Evolutionary conservation across 2,888 invertebrate genomes (phyloP).

Genomic region (Eurytoma californica): DNA sequence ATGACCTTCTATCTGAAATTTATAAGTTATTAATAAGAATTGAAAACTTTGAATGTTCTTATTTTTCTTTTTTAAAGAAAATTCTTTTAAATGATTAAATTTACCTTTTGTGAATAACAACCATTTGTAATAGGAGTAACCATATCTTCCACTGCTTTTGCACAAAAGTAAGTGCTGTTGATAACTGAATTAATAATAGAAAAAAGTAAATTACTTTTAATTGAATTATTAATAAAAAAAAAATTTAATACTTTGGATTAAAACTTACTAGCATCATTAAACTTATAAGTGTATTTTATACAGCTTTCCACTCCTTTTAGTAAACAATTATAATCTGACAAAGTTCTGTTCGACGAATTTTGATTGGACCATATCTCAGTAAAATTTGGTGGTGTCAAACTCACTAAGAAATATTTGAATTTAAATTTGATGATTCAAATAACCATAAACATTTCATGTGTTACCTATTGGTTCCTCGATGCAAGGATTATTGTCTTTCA

Average conservation of each 20-base stretch:
- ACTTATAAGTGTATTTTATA: constrained; percentile 63
- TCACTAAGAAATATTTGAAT: constrained; percentile 43
- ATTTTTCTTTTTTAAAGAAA: constrained; percentile 5
- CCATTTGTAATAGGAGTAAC: constrained; percentile 61
- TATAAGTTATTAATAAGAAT: neutral
- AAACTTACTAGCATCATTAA: constrained; percentile 62
- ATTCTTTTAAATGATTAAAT: constrained; percentile 30
- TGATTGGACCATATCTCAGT: constrained; percentile 61
- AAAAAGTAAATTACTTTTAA: neutral
- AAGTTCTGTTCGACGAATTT: constrained; percentile 44
- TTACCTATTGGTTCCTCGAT: constrained; percentile 26
- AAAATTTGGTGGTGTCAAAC: constrained; percentile 56
- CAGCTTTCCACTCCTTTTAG: constrained; percentile 61
- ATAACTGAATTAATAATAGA: constrained; percentile 60
- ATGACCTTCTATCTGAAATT: constrained; percentile 63
- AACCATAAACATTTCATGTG: neutral
- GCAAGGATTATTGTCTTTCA: constrained; percentile 33
- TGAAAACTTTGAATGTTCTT: neutral
- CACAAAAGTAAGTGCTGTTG: constrained; percentile 67
- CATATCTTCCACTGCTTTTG: constrained; percentile 67
- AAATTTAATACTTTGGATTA: neutral
- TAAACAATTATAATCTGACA: constrained; percentile 56
- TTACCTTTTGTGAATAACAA: constrained; percentile 66
- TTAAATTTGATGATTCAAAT: neutral
- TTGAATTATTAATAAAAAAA: constrained; percentile 3